These are phyloP conservation scores for Bombus waltoni DNA, from an alignment of 1,140 invertebrate genomes.

Conservation along the genomic window DNA sequence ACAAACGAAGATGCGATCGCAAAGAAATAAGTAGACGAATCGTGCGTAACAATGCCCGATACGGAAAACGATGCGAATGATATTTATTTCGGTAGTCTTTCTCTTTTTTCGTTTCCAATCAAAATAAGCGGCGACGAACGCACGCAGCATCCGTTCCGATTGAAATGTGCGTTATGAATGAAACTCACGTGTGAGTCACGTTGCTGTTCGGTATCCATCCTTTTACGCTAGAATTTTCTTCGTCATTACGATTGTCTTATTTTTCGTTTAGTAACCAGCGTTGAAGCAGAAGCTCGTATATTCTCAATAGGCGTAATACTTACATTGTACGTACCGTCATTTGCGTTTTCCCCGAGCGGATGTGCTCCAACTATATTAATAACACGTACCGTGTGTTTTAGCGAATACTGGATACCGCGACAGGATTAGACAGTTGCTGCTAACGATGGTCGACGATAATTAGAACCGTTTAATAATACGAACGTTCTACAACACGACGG, in stretches of 20 bases:
- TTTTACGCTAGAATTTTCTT: neutral
- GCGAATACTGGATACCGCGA: neutral
- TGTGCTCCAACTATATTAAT: neutral
- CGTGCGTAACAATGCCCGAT: slow-evolving; percentile 19
- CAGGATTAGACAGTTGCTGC: neutral
- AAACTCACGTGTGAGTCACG: slow-evolving; percentile 29
- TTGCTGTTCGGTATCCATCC: neutral
- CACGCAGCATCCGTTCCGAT: slow-evolving; percentile 1
- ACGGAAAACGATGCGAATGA: slow-evolving; percentile 25
- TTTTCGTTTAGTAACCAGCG: neutral
- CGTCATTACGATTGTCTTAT: neutral
- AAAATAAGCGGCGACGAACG: slow-evolving; percentile 36
- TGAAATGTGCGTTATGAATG: slow-evolving; percentile 11
- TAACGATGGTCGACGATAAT: neutral
- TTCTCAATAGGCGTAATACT: neutral
- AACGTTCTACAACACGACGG: neutral
- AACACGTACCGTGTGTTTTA: neutral
- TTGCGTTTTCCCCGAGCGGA: neutral
- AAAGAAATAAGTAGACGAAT: neutral
- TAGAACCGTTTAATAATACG: neutral
- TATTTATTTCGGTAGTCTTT: neutral
- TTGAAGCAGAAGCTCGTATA: neutral
- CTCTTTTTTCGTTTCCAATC: slow-evolving; percentile 9
- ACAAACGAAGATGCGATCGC: slow-evolving; percentile 10
- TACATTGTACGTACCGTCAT: neutral